Percentiles rank a stretch among this genome's conserved stretches.
Evolutionary conservation across 2,888 invertebrate genomes (phyloP).

Genomic region (Heliconius cydno): DNA sequence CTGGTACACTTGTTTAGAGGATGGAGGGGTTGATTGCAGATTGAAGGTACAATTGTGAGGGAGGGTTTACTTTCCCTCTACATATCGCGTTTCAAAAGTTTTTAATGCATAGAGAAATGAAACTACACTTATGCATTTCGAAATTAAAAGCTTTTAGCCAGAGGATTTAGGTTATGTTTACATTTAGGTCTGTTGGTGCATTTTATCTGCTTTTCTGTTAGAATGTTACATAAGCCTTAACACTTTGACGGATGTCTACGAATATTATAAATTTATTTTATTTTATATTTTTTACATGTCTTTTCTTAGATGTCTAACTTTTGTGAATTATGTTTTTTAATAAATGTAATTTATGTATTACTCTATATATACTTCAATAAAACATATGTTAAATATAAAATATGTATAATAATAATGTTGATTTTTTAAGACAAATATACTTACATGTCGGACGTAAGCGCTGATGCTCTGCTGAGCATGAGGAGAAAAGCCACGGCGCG

Average conservation of each 20-base stretch:
- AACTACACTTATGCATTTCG: constrained; percentile 21
- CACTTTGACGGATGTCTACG: neutral
- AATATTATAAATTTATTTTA: neutral
- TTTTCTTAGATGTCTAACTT: too few relatives aligned
- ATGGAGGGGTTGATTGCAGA: constrained; percentile 6
- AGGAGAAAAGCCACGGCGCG: constrained; percentile 86
- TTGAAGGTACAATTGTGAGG: constrained; percentile 10
- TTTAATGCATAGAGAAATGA: constrained; percentile 32
- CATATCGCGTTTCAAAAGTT: constrained; percentile 12
- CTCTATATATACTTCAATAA: too few relatives aligned
- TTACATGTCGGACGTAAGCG: constrained; percentile 84
- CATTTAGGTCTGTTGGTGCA: neutral
- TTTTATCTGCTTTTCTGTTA: neutral
- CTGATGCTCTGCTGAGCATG: constrained; percentile 81
- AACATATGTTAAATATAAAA: too few relatives aligned
- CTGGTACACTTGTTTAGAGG: neutral
- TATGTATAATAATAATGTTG: too few relatives aligned
- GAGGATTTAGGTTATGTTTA: constrained; percentile 16
- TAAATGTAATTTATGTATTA: neutral
- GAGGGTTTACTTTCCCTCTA: constrained; percentile 6
- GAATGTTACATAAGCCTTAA: neutral
- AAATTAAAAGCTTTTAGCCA: constrained; percentile 33
- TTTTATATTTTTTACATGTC: neutral
- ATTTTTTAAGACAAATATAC: constrained; percentile 49
- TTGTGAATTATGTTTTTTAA: neutral